Evolutionary conservation across 2,888 invertebrate genomes (phyloP).

Genomic region (Branchipolynoe longqiensis): DNA sequence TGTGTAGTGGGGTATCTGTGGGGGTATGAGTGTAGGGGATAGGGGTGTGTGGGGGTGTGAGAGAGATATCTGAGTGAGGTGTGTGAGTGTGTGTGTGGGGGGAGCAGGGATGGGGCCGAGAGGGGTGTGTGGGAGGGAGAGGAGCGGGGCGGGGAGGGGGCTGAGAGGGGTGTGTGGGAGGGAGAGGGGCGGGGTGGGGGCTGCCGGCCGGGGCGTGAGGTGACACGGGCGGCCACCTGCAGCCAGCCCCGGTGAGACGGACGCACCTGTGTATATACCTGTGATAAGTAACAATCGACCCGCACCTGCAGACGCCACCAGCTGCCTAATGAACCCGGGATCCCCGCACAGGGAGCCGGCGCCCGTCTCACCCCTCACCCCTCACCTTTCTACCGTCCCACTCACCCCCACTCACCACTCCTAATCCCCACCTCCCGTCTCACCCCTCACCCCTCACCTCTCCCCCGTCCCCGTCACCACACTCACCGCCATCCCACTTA

Average conservation of each 20-base stretch:
- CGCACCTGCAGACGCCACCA: conserved; percentile 33
- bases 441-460: no score
- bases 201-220: background rate
- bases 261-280: conserved; percentile 54
- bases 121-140: background rate
- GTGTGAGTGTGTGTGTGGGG: background rate
- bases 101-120: background rate
- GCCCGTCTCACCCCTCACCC: background rate
- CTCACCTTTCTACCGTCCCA: no score
- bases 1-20: no score
- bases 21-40: no score
- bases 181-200: background rate
- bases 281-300: conserved; percentile 34
- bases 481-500: background rate
- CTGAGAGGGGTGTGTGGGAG: no score
- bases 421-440: background rate
- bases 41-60: no score
- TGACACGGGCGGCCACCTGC: conserved; percentile 35
- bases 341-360: background rate
- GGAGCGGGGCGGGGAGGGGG: background rate
- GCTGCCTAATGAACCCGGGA: conserved; percentile 44
- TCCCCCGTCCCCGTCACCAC: no score
- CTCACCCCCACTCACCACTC: no score
- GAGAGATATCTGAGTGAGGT: no score
- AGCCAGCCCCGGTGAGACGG: background rate